Evolutionary conservation across 2,113 vertebrate genomes (phyloP), one percentile per base, ranked within the genome.

Genomic region (Alces alces): DNA sequence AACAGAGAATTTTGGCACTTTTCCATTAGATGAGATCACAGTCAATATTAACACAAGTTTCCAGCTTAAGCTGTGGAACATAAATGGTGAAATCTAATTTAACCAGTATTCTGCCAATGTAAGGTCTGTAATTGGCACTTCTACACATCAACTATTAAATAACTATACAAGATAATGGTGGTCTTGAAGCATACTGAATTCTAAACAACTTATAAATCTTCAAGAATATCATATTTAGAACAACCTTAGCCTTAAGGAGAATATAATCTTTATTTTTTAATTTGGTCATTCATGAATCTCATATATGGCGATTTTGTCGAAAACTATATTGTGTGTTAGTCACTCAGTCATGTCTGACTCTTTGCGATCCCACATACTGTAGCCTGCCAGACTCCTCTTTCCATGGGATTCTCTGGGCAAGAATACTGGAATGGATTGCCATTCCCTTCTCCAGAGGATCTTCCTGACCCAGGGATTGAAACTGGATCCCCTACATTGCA

Each of bases 161-260:
- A 93, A 95, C 17, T 52, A n/a, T n/a, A 76, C 4, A 12, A 91
- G 50, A 60, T n/a, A 89, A 82, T n/a, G 61, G 57, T 91, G 86
- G 88, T 36, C 60, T 91, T 78, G 36, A 96, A 60, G 57, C 33
- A 39, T 19, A 86, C 14, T n/a, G 3, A 30, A 50, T 86, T 83
- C 70, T 89, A 45, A 91, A 94, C 66, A 92, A 91, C 43, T 91
- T 95, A 83, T 8, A 95, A 89, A 57, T 92, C 70, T 88, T 93
- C 79, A 64, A 86, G 66, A 95, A 93, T 4, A 45, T 36, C 73
- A 64, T 58, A n/a, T 91, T 91, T 86, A 84, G 21, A 89, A 89
- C 3, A 43, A 45, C 47, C 61, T 96, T 86, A 43, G 14, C 60
- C 88, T 95, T 87, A 79, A 78, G 25, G 10, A 94, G 36, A 78